Base-by-base conservation (phyloP, 2,113 vertebrate species). In the Aviceda subcristata region DNA sequence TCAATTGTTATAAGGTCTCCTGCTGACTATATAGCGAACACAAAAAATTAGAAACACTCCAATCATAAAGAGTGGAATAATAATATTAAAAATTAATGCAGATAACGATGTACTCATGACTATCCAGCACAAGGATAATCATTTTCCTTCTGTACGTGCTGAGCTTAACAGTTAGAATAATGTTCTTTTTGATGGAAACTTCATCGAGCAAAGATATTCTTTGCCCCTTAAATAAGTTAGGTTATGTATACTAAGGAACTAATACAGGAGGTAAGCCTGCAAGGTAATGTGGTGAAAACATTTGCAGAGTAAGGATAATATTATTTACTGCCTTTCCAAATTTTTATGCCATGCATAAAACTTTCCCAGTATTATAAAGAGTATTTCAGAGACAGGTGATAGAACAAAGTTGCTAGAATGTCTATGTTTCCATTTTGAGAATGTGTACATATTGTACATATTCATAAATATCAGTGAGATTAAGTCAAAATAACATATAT, bases 61-160 rank as follows among this genome's bases (percentile, higher is more conserved):
- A 87, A 22, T 69, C 68, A 78, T 45, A 90, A 86, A 88, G 84
- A 96, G 75, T 80, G 18, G 29, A 88, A 92, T 74, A 88, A 72
- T 80, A 94, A 79, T 72, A 94, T 89, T 63, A 96, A 92, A 88
- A 96, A 92, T 94, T 85, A 96, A 95, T 76, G 51, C 32, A 88
- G 96, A 97, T 97, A 97, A 92, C 73, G 80, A 76, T 59, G 64
- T 86, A 60, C n/a, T 96, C 64, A 66, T 94, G 88, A 90, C 45
- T 89, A 96, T 48, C 73, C 77, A 96, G 93, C 60, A 94, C 64
- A 91, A 85, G 57, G 59, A 62, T 18, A 63, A 96, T 88, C n/a
- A 15, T 51, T 75, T 92, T 32, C 73, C 63, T 93, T 94, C 48
- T 43, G 48, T 53, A 90, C 2, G 1, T 39, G 83, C 59, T 78